Percentiles rank a stretch among this genome's conserved stretches.
These are phyloP conservation scores for Ictalurus punctatus DNA, from an alignment of 2,113 vertebrate genomes.

Conservation along the genomic window DNA sequence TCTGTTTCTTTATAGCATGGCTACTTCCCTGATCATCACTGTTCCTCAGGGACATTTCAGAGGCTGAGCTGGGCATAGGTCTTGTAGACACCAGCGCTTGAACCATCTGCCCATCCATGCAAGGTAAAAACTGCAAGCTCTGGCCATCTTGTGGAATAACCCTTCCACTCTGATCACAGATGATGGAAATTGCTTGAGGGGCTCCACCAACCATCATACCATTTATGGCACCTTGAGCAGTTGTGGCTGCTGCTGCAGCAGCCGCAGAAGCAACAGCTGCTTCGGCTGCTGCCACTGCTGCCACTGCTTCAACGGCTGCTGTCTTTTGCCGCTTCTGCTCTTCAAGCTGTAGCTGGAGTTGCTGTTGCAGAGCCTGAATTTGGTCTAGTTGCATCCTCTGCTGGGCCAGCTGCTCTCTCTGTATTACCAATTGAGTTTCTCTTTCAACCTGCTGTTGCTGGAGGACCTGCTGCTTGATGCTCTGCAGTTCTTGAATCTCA, in stretches of 20 bases:
- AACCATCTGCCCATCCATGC: slow-evolving; percentile 71
- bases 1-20: slow-evolving; percentile 88
- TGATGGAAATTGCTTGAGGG: slow-evolving; percentile 73
- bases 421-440: slow-evolving; percentile 91
- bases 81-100: slow-evolving; percentile 77
- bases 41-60: slow-evolving; percentile 91
- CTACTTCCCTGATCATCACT: slow-evolving; percentile 82
- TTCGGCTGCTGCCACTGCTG: slow-evolving; percentile 78
- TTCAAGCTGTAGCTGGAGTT: slow-evolving; percentile 94
- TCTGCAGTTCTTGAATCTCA: slow-evolving; percentile 94
- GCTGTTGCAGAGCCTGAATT: slow-evolving; percentile 95
- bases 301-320: slow-evolving; percentile 81
- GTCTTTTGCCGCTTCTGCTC: slow-evolving; percentile 95
- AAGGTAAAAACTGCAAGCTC: slow-evolving; percentile 86
- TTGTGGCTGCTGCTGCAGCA: slow-evolving; percentile 80
- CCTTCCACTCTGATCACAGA: slow-evolving; percentile 78
- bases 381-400: slow-evolving; percentile 95
- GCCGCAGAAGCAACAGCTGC: slow-evolving; percentile 69
- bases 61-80: slow-evolving; percentile 89
- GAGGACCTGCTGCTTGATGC: slow-evolving; percentile 95
- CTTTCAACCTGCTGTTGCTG: slow-evolving; percentile 96
- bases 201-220: slow-evolving; percentile 71
- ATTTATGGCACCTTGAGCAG: slow-evolving; percentile 85
- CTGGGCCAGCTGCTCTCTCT: slow-evolving; percentile 95
- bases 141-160: slow-evolving; percentile 83